Evolutionary conservation across 2,888 invertebrate genomes (phyloP).

Genomic region (Drosophila neotestacea): DNA sequence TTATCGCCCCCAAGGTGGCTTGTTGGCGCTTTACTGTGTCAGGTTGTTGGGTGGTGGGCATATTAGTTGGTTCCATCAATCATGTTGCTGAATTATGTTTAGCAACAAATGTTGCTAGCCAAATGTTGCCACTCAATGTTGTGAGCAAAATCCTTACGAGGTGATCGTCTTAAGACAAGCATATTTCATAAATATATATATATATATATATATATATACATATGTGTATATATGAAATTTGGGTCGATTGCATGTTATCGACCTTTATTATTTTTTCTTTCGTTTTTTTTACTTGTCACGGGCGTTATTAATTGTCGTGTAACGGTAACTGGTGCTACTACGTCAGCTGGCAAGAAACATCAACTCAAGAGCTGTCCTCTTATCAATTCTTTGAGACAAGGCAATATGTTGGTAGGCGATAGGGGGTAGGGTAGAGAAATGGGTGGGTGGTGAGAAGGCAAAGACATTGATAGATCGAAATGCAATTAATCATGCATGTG

Average conservation of each 20-base stretch:
- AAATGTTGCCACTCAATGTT: constrained; percentile 16
- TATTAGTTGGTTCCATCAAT: constrained; percentile 38
- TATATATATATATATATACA: constrained; percentile 2
- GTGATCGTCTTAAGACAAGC: background rate
- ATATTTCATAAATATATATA: background rate
- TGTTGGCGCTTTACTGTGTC: constrained; percentile 40
- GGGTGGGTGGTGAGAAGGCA: background rate
- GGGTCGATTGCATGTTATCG: constrained; percentile 47
- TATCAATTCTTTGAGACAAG: constrained; percentile 37
- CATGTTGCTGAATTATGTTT: constrained; percentile 44
- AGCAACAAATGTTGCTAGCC: constrained; percentile 26
- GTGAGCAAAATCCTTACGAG: constrained; percentile 20
- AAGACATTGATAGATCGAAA: constrained; percentile 67
- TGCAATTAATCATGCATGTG: constrained; percentile 69
- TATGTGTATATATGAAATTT: constrained; percentile 28
- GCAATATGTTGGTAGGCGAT: background rate
- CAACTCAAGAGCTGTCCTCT: constrained; percentile 37
- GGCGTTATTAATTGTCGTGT: constrained; percentile 65
- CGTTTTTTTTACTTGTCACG: constrained; percentile 30
- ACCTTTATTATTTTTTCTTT: constrained; percentile 3
- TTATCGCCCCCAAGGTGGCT: constrained; percentile 36
- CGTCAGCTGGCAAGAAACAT: constrained; percentile 41
- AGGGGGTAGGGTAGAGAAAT: background rate
- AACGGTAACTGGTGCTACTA: constrained; percentile 23
- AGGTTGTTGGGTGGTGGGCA: constrained; percentile 11